Conservation (phyloP, 1,140 invertebrate species). For the Drosophila miranda region DNA sequence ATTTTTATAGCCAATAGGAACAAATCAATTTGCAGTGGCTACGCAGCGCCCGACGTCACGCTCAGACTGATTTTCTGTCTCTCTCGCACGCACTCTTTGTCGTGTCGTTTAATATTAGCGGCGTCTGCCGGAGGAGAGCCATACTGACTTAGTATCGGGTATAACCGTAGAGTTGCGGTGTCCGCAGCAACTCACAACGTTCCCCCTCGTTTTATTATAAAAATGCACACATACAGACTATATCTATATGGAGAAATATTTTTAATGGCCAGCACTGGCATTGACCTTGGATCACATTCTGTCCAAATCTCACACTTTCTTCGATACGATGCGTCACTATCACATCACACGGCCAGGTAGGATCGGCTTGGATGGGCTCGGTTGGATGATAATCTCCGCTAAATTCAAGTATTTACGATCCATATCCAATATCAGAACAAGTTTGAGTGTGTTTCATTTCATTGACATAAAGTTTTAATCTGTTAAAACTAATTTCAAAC, state of each 20-base stretch:
- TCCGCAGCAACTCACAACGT: too few species aligned
- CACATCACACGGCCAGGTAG: background rate
- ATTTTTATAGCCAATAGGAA: too few species aligned
- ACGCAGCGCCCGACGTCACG: too few species aligned
- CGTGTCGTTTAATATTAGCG: too few species aligned
- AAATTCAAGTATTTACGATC: conserved; percentile 22
- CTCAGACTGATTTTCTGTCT: too few species aligned
- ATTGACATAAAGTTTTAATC: conserved; percentile 48
- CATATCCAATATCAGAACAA: conserved; percentile 35
- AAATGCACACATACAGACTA: background rate
- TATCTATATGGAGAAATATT: too few species aligned
- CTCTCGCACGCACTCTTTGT: too few species aligned
- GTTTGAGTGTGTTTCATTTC: conserved; percentile 34
- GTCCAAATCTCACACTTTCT: conserved; percentile 32
- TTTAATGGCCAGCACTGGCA: conserved; percentile 1
- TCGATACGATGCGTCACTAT: conserved; percentile 10
- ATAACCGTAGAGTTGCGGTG: too few species aligned
- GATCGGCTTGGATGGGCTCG: background rate
- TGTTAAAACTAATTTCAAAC: conserved; percentile 44
- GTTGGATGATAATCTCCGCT: conserved; percentile 17
- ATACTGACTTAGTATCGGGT: too few species aligned
- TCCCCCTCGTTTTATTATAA: conserved; percentile 29
- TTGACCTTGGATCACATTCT: conserved; percentile 38
- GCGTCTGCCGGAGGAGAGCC: too few species aligned
- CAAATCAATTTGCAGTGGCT: too few species aligned